Percentiles rank a stretch among this genome's conserved stretches.
Evolutionary conservation across 2,888 invertebrate genomes (phyloP).

Genomic region (Endomychus coccineus): DNA sequence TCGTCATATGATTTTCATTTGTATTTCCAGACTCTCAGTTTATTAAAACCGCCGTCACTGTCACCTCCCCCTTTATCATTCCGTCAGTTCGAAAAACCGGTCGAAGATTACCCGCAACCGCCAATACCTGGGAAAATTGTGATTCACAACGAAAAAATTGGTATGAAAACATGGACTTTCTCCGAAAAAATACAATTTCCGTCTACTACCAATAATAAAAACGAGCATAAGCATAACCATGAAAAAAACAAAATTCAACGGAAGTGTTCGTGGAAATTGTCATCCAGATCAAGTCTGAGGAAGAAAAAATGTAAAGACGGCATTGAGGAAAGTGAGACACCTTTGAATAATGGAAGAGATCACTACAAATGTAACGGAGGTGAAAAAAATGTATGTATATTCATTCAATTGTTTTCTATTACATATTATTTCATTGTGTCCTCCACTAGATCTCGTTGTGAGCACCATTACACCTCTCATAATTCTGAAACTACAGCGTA

Average conservation of each 20-base stretch:
- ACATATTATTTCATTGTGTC: too few relatives aligned
- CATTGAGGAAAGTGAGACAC: conserved; percentile 54
- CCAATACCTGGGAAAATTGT: conserved; percentile 36
- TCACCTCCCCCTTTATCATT: conserved; percentile 40
- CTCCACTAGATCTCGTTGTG: too few relatives aligned
- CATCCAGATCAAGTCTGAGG: conserved; percentile 63
- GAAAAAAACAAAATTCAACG: conserved; percentile 51
- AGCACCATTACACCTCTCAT: too few relatives aligned
- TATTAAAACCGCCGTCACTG: conserved; percentile 56
- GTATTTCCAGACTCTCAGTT: conserved; percentile 46
- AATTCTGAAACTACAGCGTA: too few relatives aligned
- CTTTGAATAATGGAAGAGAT: conserved; percentile 64
- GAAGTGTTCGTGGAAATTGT: conserved; percentile 67
- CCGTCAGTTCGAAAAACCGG: conserved; percentile 38
- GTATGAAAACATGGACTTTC: conserved; percentile 40
- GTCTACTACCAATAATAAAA: conserved; percentile 19
- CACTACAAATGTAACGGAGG: conserved; percentile 66
- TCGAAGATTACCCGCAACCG: conserved; percentile 27
- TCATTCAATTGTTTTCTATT: too few relatives aligned
- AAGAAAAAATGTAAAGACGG: conserved; percentile 56
- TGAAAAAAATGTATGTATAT: too few relatives aligned
- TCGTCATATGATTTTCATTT: too few relatives aligned
- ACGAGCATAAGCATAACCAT: conserved; percentile 24
- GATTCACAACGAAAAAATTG: conserved; percentile 42
- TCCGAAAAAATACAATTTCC: conserved; percentile 37